Evolutionary conservation across 2,888 invertebrate genomes (phyloP).

Genomic region (Odontocerum albicorne): DNA sequence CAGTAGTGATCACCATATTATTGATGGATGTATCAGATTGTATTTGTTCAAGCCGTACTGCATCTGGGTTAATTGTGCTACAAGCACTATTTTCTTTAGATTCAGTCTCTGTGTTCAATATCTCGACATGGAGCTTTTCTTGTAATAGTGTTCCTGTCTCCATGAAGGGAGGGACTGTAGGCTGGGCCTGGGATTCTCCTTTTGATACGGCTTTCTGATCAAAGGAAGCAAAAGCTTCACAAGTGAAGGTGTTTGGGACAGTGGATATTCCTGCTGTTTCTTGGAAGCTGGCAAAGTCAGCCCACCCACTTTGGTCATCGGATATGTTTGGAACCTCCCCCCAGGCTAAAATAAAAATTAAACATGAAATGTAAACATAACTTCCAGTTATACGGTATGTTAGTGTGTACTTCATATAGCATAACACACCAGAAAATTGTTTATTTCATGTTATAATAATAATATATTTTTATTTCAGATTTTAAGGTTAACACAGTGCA

Average conservation of each 20-base stretch:
- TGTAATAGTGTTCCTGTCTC: too few relatives aligned
- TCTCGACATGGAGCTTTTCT: too few relatives aligned
- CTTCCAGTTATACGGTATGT: too few relatives aligned
- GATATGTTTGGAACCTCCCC: conserved; percentile 12
- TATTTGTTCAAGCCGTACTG: conserved; percentile 14
- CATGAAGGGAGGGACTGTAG: too few relatives aligned
- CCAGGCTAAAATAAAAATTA: conserved; percentile 31
- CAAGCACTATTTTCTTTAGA: neutral
- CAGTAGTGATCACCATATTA: conserved; percentile 4
- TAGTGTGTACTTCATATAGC: too few relatives aligned
- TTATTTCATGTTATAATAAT: too few relatives aligned
- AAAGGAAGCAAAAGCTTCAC: conserved; percentile 26
- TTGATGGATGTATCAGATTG: conserved; percentile 13
- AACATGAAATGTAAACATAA: too few relatives aligned
- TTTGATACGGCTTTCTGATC: conserved; percentile 18
- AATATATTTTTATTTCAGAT: too few relatives aligned
- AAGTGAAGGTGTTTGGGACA: conserved; percentile 24
- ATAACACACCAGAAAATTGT: too few relatives aligned
- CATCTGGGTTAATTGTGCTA: conserved; percentile 1
- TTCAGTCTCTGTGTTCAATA: too few relatives aligned
- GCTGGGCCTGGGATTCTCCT: too few relatives aligned
- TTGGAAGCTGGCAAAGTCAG: conserved; percentile 32
- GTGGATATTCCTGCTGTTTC: conserved; percentile 25
- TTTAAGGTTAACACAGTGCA: too few relatives aligned
- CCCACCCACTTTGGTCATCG: conserved; percentile 31